These are phyloP conservation scores for Pachyramphus minor DNA, from an alignment of 2,113 vertebrate species.

Conservation along the genomic window DNA sequence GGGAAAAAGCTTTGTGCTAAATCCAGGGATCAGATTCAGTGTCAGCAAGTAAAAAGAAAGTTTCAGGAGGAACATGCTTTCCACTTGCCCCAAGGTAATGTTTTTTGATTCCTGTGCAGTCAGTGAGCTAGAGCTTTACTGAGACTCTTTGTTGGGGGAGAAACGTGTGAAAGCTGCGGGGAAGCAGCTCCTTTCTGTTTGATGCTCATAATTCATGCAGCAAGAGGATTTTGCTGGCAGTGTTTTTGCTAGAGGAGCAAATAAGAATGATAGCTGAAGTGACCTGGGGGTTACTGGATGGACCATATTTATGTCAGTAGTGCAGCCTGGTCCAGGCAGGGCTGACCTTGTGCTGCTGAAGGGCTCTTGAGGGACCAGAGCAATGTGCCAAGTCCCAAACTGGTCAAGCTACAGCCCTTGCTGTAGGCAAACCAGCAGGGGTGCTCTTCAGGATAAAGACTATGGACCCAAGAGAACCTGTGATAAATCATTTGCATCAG, in stretches of 20 bases:
- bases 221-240: not conserved
- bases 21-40: not conserved
- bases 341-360: not conserved
- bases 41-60: not conserved
- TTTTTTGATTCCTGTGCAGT: not conserved
- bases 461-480: not conserved
- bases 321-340: not conserved
- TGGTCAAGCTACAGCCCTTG: not conserved
- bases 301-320: not conserved
- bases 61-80: not conserved
- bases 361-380: not conserved
- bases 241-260: not conserved
- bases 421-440: not conserved
- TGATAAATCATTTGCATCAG: not conserved
- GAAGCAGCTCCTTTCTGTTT: not conserved
- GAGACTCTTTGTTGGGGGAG: not conserved
- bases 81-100: not conserved
- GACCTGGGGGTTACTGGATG: rapidly evolving
- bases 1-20: not conserved
- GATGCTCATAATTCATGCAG: not conserved
- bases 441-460: not conserved
- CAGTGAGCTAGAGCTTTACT: not conserved
- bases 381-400: not conserved
- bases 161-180: not conserved
- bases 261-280: not conserved